Evolutionary conservation across 2,888 invertebrate genomes (phyloP).

Genomic region (Papilio gigon): DNA sequence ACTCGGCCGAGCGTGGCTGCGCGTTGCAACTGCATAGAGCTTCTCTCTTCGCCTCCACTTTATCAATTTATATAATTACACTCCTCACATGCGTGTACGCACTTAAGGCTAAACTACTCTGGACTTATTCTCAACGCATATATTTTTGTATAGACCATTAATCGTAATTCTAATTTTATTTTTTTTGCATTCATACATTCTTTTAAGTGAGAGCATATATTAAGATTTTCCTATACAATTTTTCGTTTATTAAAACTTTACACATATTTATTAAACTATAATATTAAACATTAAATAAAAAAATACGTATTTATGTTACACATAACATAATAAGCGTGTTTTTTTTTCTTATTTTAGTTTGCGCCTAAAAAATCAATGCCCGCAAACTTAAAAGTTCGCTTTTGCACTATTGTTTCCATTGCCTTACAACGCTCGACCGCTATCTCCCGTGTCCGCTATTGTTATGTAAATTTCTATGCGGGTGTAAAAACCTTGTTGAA

Average conservation of each 20-base stretch:
- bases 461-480: slow-evolving; percentile 27
- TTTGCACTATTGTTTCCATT: slow-evolving; percentile 29
- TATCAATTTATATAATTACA: slow-evolving; percentile 35
- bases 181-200: too few relatives aligned
- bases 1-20: slow-evolving; percentile 25
- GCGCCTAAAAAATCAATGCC: slow-evolving; percentile 6
- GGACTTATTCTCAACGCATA: not conserved
- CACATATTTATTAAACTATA: too few relatives aligned
- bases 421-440: slow-evolving; percentile 19
- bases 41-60: slow-evolving; percentile 22
- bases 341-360: slow-evolving; percentile 4
- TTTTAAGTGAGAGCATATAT: too few relatives aligned
- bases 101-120: slow-evolving; percentile 34
- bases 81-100: slow-evolving; percentile 31
- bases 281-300: too few relatives aligned
- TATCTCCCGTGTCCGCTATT: slow-evolving; percentile 18
- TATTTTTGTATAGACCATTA: not conserved
- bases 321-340: not conserved
- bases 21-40: slow-evolving; percentile 37
- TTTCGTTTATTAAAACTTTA: too few relatives aligned
- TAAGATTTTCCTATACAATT: too few relatives aligned
- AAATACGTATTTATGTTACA: not conserved
- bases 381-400: slow-evolving; percentile 23
- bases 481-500: slow-evolving; percentile 18
- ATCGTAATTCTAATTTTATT: not conserved